Conservation (phyloP, 2,888 invertebrate genomes). For the Bhutanitis thaidina region DNA sequence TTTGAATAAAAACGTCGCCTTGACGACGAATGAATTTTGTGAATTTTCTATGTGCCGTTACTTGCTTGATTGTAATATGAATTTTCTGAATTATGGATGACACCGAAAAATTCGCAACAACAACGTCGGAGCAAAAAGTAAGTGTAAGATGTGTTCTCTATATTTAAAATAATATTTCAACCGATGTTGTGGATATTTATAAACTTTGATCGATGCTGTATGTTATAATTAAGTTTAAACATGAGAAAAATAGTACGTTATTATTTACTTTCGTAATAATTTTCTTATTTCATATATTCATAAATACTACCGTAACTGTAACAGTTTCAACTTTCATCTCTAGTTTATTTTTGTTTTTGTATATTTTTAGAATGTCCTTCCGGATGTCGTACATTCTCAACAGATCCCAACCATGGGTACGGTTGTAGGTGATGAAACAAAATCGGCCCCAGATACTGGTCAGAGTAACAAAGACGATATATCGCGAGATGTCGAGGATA, state of each 20-base stretch:
- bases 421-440: conserved; percentile 42
- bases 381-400: conserved; percentile 77
- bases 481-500: conserved; percentile 38
- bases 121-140: conserved; percentile 62
- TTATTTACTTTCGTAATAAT: neutral
- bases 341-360: conserved; percentile 45
- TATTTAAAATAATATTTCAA: conserved; percentile 17
- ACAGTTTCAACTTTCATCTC: conserved; percentile 21
- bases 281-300: no score
- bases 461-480: conserved; percentile 30
- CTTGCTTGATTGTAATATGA: conserved; percentile 63
- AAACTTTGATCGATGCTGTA: conserved; percentile 12
- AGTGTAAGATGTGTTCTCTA: conserved; percentile 25
- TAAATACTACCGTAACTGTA: neutral
- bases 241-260: neutral
- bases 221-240: neutral
- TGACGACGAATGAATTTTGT: conserved; percentile 69
- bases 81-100: conserved; percentile 74
- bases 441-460: conserved; percentile 36
- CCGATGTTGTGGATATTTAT: conserved; percentile 25
- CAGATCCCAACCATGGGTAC: conserved; percentile 58
- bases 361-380: conserved; percentile 78
- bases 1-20: conserved; percentile 63
- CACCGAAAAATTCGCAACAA: conserved; percentile 46
- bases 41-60: conserved; percentile 48